Conservation (phyloP, 2,113 vertebrate species). For the Anhinga rufa region DNA sequence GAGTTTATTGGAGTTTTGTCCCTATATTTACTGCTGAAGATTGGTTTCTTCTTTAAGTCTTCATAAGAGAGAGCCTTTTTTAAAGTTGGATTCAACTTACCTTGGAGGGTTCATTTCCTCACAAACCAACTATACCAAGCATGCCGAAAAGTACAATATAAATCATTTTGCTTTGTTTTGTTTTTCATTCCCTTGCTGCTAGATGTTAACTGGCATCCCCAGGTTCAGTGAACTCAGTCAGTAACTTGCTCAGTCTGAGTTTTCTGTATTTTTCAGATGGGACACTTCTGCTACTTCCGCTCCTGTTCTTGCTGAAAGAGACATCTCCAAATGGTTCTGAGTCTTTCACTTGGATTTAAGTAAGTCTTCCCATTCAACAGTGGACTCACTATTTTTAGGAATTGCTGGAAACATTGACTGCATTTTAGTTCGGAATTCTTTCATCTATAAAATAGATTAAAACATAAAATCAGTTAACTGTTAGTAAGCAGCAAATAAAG, state of each 20-base stretch:
- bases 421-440: conserved; percentile 88
- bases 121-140: not conserved
- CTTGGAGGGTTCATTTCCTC: not conserved
- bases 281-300: not conserved
- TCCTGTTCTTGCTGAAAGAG: not conserved
- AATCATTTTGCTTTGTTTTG: not conserved
- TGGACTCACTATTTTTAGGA: conserved; percentile 70
- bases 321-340: not conserved
- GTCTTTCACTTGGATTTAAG: conserved; percentile 79
- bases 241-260: not conserved
- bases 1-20: not conserved
- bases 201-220: not conserved
- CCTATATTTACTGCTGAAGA: not conserved
- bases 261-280: not conserved
- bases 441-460: conserved; percentile 72
- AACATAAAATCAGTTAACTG: conserved; percentile 3
- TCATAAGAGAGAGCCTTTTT: not conserved
- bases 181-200: not conserved
- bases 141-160: not conserved
- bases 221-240: not conserved
- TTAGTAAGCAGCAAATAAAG: not conserved
- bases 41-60: not conserved
- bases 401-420: conserved; percentile 84
- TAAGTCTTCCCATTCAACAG: conserved; percentile 79
- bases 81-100: not conserved